Conservation (phyloP, 2,113 vertebrate genomes). For the Ptilonorhynchus violaceus region DNA sequence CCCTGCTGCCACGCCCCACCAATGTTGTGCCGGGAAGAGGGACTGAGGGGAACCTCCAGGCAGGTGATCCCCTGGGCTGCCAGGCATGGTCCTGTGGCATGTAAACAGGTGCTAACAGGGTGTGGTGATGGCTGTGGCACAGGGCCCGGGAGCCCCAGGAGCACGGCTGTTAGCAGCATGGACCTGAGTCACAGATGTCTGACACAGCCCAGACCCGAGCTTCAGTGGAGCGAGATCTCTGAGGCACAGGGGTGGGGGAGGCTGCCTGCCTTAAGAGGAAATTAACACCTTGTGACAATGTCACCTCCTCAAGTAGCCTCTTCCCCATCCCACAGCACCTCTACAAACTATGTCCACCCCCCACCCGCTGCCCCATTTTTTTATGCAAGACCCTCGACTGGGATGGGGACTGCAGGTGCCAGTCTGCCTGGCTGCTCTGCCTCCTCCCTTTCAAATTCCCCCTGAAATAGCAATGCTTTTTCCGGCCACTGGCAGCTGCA, state of each 20-base stretch:
- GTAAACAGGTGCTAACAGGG: fast-evolving
- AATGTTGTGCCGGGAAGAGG: fast-evolving
- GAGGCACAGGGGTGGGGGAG: no score
- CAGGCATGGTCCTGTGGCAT: background rate
- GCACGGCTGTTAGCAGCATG: fast-evolving
- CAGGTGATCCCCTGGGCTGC: background rate
- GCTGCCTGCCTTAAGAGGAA: background rate
- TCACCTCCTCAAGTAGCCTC: background rate
- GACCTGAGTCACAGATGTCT: background rate
- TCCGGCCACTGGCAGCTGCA: background rate
- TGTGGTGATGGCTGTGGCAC: background rate
- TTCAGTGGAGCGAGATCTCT: fast-evolving
- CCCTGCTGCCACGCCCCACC: fast-evolving
- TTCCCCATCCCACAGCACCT: background rate
- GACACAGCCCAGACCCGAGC: background rate
- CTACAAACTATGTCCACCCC: background rate
- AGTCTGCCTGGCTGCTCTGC: background rate
- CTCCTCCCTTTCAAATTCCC: background rate
- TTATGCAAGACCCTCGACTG: fast-evolving
- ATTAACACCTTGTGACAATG: background rate
- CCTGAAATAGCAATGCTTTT: background rate
- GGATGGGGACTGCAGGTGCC: fast-evolving
- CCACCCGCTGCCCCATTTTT: background rate
- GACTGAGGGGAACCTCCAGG: background rate
- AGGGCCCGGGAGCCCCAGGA: background rate